Conservation (phyloP, 2,888 invertebrate genomes). For the Fissipunctia ypsillon region DNA sequence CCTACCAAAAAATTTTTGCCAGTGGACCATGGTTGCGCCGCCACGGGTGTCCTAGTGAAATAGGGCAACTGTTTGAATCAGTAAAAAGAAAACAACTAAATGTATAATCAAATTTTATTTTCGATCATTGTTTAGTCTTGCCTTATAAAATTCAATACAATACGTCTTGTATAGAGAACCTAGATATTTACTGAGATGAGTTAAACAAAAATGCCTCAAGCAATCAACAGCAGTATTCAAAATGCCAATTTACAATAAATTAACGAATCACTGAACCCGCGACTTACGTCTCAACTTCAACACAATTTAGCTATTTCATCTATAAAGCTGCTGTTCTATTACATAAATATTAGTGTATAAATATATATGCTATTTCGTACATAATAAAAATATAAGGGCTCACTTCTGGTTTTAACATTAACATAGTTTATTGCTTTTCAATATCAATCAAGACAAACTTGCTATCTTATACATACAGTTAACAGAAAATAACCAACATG, state of each 20-base stretch:
- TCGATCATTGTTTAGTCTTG: conserved; percentile 81
- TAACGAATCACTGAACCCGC: conserved; percentile 67
- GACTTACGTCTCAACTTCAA: conserved; percentile 46
- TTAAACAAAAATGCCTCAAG: conserved; percentile 74
- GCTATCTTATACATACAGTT: conserved; percentile 4
- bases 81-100: no score
- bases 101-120: conserved; percentile 74
- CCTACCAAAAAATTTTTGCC: no score
- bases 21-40: no score
- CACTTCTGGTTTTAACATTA: conserved; percentile 33
- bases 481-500: conserved; percentile 6
- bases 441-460: conserved; percentile 22
- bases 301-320: conserved; percentile 32
- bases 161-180: conserved; percentile 83
- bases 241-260: conserved; percentile 79
- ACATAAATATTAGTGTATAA: conserved; percentile 16
- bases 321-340: conserved; percentile 38
- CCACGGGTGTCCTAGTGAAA: no score
- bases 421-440: conserved; percentile 28
- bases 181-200: conserved; percentile 76
- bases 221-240: conserved; percentile 77
- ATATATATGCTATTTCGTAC: conserved; percentile 51
- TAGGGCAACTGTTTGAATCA: no score
- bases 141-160: conserved; percentile 88
- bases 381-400: conserved; percentile 47